These are phyloP conservation scores for Chloebia gouldiae DNA, from an alignment of 2,113 vertebrate species.

Conservation along the genomic window DNA sequence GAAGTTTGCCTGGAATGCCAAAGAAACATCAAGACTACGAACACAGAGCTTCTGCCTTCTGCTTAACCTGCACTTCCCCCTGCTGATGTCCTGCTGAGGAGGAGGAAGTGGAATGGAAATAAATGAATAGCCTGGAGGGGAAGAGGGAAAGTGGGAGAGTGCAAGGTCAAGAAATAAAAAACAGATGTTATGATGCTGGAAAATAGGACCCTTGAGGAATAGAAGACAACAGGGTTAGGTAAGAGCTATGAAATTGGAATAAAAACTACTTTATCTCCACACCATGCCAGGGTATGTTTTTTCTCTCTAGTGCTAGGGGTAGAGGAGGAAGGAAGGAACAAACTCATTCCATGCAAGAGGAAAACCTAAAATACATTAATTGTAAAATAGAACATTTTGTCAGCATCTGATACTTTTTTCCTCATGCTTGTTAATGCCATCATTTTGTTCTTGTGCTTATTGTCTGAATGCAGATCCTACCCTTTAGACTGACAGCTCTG, in stretches of 20 bases:
- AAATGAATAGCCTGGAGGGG: conserved; percentile 16
- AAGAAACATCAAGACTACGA: background rate
- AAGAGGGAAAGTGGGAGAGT: conserved; percentile 8
- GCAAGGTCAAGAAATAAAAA: conserved; percentile 43
- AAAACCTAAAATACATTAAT: background rate
- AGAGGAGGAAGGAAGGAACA: accelerated
- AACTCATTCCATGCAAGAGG: background rate
- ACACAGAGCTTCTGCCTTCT: background rate
- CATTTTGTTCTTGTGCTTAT: background rate
- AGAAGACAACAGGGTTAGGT: background rate
- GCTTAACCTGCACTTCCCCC: conserved; percentile 22
- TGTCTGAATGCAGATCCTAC: background rate
- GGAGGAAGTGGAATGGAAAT: background rate
- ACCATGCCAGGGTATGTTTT: background rate
- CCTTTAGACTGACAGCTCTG: background rate
- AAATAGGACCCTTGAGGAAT: conserved; percentile 21
- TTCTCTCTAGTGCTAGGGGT: background rate
- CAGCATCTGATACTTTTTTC: background rate
- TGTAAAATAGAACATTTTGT: background rate
- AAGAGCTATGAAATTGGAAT: background rate
- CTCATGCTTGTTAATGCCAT: background rate
- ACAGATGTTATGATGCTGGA: conserved; percentile 1
- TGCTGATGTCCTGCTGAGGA: background rate
- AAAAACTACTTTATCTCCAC: background rate
- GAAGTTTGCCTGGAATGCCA: background rate